phyloP scores from a whole-genome alignment of 2,113 vertebrate species.

The Alces alces region DNA sequence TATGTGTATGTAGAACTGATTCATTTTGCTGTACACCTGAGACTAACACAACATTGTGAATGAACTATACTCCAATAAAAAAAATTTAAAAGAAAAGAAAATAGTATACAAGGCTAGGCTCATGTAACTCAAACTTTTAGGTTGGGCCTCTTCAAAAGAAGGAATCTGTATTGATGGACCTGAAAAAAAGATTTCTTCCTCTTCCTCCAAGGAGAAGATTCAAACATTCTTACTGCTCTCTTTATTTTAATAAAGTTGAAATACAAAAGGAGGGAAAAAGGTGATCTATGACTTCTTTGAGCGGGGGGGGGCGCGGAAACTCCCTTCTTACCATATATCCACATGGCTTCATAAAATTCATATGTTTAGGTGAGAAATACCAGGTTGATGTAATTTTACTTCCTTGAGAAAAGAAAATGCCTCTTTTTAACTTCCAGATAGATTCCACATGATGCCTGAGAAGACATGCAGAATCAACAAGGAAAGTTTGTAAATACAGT shows the following conservation, averaged over 20 bases:
- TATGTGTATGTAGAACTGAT: not conserved
- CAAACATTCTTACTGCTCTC: not conserved
- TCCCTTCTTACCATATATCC: not conserved
- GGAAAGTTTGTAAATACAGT: not conserved
- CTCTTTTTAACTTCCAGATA: not conserved
- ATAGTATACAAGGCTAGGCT: not conserved
- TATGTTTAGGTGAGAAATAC: not conserved
- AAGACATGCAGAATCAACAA: not conserved
- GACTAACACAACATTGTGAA: not conserved
- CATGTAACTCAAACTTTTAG: not conserved
- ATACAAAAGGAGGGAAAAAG: not conserved
- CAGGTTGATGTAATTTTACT: not conserved
- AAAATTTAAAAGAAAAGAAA: not conserved
- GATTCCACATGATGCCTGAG: not conserved
- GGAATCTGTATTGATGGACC: not conserved
- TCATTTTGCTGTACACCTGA: not conserved
- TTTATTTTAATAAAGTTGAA: slow-evolving; percentile 22
- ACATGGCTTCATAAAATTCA: not conserved
- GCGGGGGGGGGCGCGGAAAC: not conserved
- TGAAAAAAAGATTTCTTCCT: not conserved
- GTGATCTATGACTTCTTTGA: not conserved
- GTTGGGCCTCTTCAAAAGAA: not conserved
- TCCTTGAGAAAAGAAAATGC: not conserved
- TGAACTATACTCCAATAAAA: not conserved
- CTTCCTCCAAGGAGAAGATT: not conserved